These are phyloP conservation scores for Dreissena polymorpha DNA, from an alignment of 1,140 invertebrate genomes.

Conservation along the genomic window DNA sequence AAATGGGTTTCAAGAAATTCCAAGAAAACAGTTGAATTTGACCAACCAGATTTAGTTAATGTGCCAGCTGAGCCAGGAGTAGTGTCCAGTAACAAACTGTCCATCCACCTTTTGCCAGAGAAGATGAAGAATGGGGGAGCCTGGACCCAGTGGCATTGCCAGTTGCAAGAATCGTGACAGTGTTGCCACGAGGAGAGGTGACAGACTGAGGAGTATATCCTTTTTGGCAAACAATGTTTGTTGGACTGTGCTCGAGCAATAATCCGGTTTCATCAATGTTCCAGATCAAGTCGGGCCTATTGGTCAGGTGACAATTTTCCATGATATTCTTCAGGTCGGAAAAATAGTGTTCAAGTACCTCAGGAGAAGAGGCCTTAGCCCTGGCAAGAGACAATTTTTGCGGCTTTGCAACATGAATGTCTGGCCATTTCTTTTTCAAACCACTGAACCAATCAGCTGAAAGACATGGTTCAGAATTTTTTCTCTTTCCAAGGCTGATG, in stretches of 20 bases:
- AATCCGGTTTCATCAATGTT: conserved; percentile 44
- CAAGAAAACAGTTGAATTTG: conserved; percentile 10
- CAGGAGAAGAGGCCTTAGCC: too few species aligned
- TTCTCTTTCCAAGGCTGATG: conserved; percentile 2
- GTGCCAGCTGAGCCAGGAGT: background rate
- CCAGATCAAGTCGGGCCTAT: conserved; percentile 40
- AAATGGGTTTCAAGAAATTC: conserved; percentile 15
- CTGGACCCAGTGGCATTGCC: background rate
- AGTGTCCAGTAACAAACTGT: background rate
- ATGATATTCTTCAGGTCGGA: conserved; percentile 12
- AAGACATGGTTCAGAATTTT: background rate
- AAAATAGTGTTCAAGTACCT: too few species aligned
- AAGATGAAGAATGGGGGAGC: background rate
- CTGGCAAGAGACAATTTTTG: conserved; percentile 83
- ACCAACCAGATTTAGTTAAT: conserved; percentile 23
- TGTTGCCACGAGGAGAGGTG: background rate
- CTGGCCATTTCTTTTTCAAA: background rate
- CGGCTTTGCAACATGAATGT: conserved; percentile 88
- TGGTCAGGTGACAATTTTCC: background rate
- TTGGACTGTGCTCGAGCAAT: background rate
- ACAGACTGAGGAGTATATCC: background rate
- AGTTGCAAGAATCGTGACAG: conserved; percentile 10
- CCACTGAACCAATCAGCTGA: conserved; percentile 3
- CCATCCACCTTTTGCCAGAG: conserved; percentile 3
- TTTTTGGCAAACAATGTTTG: conserved; percentile 4